Percentiles rank a stretch among this genome's conserved stretches.
Evolutionary conservation across 2,113 vertebrate species (phyloP).

Genomic region (Oreochromis niloticus): DNA sequence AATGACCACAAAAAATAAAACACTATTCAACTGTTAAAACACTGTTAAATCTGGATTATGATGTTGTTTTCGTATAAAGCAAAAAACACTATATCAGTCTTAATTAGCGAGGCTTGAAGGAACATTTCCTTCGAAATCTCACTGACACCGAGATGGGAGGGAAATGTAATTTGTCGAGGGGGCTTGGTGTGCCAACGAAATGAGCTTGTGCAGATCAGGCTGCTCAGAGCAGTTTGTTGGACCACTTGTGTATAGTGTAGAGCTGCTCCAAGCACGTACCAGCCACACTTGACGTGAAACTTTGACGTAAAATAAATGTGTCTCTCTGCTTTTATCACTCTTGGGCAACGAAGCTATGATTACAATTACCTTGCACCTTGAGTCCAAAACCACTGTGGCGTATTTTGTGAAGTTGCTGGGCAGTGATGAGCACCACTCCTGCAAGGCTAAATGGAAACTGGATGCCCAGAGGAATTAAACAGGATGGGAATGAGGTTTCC

Average conservation of each 20-base stretch:
- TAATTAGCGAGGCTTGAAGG: neutral
- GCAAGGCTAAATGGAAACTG: slow-evolving; percentile 57
- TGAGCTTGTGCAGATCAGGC: slow-evolving; percentile 43
- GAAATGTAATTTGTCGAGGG: neutral
- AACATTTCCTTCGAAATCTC: slow-evolving; percentile 12
- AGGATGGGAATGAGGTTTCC: slow-evolving; percentile 67
- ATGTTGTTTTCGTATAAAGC: neutral
- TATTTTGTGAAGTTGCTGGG: slow-evolving; percentile 61
- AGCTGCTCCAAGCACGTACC: slow-evolving; percentile 38
- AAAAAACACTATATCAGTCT: neutral
- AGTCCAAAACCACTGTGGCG: slow-evolving; percentile 21
- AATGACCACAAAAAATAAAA: neutral
- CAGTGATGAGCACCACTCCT: slow-evolving; percentile 67
- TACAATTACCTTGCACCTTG: slow-evolving; percentile 21
- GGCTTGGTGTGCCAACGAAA: slow-evolving; percentile 27
- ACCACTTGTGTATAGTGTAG: slow-evolving; percentile 25
- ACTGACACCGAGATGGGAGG: neutral
- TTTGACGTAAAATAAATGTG: slow-evolving; percentile 20
- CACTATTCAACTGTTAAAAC: neutral
- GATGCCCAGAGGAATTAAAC: slow-evolving; percentile 55
- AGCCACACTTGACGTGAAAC: slow-evolving; percentile 24
- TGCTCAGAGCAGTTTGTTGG: slow-evolving; percentile 23
- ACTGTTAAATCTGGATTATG: neutral
- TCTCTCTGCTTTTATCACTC: slow-evolving; percentile 24
- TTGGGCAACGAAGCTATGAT: neutral